A percentile compares a stretch with the other conserved stretches of the same genome.
phyloP scores from a whole-genome alignment of 2,113 vertebrate species.

The Lipophrys pholis region DNA sequence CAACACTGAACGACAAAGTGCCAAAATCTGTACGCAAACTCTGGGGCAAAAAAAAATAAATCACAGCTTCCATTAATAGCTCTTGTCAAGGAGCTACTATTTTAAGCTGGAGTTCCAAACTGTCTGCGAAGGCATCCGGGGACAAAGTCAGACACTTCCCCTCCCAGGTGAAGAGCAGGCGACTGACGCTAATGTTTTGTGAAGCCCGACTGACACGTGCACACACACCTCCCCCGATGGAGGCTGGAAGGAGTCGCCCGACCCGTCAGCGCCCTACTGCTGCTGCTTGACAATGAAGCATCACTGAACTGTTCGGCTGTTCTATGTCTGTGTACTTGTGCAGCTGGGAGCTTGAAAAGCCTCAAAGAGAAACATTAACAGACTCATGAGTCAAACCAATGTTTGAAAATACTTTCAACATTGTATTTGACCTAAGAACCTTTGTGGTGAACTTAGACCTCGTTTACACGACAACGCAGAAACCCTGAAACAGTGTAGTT shows the following conservation, averaged over 20 bases:
- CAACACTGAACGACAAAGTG: fast-evolving
- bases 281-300: not conserved
- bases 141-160: slow-evolving; percentile 38
- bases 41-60: not conserved
- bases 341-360: too few species aligned
- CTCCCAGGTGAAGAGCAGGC: slow-evolving; percentile 44
- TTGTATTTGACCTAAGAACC: too few species aligned
- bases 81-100: slow-evolving; percentile 31
- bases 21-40: not conserved
- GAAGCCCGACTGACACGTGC: slow-evolving; percentile 49
- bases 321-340: too few species aligned
- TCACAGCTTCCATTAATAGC: slow-evolving; percentile 27
- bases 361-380: too few species aligned
- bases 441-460: too few species aligned
- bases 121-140: slow-evolving; percentile 30
- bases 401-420: too few species aligned
- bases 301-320: too few species aligned
- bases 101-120: slow-evolving; percentile 27
- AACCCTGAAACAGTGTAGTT: too few species aligned
- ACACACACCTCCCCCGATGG: slow-evolving; percentile 14
- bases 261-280: slow-evolving; percentile 59
- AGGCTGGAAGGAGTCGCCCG: slow-evolving; percentile 46
- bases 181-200: slow-evolving; percentile 67
- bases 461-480: too few species aligned
- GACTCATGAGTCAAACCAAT: too few species aligned